Conservation (phyloP, 2,888 invertebrate genomes). For the Cheilosia scutellata region DNA sequence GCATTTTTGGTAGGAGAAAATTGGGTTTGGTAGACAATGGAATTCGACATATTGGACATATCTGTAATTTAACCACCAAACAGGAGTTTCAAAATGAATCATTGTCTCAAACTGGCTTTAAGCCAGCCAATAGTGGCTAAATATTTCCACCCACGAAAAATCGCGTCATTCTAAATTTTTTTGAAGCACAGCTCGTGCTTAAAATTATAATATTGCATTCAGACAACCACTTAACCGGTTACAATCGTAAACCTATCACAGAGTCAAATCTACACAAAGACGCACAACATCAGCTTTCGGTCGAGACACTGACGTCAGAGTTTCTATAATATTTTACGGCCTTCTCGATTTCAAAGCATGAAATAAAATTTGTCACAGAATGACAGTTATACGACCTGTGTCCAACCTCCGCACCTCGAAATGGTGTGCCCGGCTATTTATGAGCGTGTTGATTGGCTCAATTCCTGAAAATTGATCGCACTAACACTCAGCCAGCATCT, state of each 20-base stretch:
- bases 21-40: too few relatives aligned
- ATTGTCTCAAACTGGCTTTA: background rate
- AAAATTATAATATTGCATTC: background rate
- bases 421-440: conserved; percentile 59
- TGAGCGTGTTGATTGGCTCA: conserved; percentile 69
- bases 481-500: conserved; percentile 32
- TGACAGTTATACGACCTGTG: conserved; percentile 70
- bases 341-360: conserved; percentile 57
- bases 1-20: too few relatives aligned
- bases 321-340: conserved; percentile 51
- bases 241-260: conserved; percentile 61
- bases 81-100: background rate
- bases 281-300: conserved; percentile 38
- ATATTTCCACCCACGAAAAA: too few relatives aligned
- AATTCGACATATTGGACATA: too few relatives aligned
- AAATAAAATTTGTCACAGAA: conserved; percentile 71
- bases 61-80: too few relatives aligned
- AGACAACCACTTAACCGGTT: conserved; percentile 58
- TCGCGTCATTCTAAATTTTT: too few relatives aligned
- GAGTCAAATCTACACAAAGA: conserved; percentile 37
- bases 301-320: background rate
- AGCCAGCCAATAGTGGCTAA: too few relatives aligned
- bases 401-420: conserved; percentile 57
- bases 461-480: conserved; percentile 60
- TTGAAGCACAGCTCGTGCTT: background rate